Conservation (phyloP, 2,888 invertebrate genomes). For the Agapetus fuscipes region DNA sequence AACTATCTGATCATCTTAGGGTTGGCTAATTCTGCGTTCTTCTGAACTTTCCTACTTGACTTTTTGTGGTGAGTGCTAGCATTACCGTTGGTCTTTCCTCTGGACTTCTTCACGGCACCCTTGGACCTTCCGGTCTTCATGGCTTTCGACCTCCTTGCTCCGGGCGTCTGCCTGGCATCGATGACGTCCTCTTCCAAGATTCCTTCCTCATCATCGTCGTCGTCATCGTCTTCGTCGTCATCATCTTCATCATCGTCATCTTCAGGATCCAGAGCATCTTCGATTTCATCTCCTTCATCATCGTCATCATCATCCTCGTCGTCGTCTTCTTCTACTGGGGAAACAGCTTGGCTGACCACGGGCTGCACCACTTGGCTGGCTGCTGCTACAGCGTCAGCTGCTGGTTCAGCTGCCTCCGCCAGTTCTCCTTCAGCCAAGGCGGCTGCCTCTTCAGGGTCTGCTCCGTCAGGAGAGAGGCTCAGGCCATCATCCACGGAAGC, state of each 20-base stretch:
- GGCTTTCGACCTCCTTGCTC: conserved; percentile 63
- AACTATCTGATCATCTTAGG: conserved; percentile 48
- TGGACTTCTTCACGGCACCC: conserved; percentile 33
- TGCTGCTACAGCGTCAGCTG: conserved; percentile 25
- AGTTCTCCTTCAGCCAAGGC: conserved; percentile 31
- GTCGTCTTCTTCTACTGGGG: conserved; percentile 31
- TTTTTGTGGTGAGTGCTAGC: conserved; percentile 30
- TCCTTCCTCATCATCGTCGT: conserved; percentile 56
- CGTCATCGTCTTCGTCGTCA: conserved; percentile 57
- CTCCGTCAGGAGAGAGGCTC: conserved; percentile 22
- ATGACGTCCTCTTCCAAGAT: conserved; percentile 57
- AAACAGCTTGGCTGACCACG: conserved; percentile 27
- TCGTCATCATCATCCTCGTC: conserved; percentile 49
- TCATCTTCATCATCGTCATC: conserved; percentile 57
- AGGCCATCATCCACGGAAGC: conserved; percentile 30
- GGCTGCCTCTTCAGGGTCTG: conserved; percentile 26
- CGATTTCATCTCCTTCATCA: conserved; percentile 46
- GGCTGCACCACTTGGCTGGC: conserved; percentile 24
- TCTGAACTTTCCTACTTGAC: conserved; percentile 15
- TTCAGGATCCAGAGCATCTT: conserved; percentile 48
- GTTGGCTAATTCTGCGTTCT: conserved; percentile 23
- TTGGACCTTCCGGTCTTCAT: conserved; percentile 30
- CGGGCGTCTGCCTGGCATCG: conserved; percentile 69
- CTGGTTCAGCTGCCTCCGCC: conserved; percentile 34
- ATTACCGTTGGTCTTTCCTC: conserved; percentile 34